Conservation (phyloP, 2,113 vertebrate genomes). For the Sebastes fasciatus region DNA sequence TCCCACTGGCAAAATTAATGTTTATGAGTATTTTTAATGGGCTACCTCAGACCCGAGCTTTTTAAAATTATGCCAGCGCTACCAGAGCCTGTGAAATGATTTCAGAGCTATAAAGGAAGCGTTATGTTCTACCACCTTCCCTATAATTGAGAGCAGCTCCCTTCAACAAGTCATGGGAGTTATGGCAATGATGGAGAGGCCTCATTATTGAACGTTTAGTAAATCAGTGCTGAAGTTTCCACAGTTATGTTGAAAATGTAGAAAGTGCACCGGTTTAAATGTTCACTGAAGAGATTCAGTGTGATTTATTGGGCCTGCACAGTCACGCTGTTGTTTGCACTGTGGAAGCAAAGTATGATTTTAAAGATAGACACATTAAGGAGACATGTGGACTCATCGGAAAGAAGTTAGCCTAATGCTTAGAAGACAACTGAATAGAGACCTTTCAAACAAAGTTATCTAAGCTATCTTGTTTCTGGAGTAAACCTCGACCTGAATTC, state of each 20-base stretch:
- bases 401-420: neutral
- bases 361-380: neutral
- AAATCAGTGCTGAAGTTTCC: conserved; percentile 43
- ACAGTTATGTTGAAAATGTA: conserved; percentile 35
- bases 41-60: conserved; percentile 89
- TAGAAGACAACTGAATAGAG: neutral
- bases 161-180: conserved; percentile 64
- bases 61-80: conserved; percentile 89
- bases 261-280: conserved; percentile 1
- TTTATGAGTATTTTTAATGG: conserved; percentile 95
- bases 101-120: conserved; percentile 79
- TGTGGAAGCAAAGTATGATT: conserved; percentile 5
- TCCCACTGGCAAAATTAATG: conserved; percentile 91
- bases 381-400: neutral
- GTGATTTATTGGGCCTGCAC: conserved; percentile 9
- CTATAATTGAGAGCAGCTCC: conserved; percentile 73
- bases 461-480: neutral
- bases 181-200: conserved; percentile 61
- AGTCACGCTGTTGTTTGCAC: conserved; percentile 11
- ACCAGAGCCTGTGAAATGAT: conserved; percentile 79
- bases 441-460: neutral
- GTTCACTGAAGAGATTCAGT: conserved; percentile 35
- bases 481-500: neutral
- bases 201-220: conserved; percentile 56
- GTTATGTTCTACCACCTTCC: conserved; percentile 71